Conservation (phyloP, 64 coral and sea anemone genomes). For the Hydrozoanthus tunicans region DNA sequence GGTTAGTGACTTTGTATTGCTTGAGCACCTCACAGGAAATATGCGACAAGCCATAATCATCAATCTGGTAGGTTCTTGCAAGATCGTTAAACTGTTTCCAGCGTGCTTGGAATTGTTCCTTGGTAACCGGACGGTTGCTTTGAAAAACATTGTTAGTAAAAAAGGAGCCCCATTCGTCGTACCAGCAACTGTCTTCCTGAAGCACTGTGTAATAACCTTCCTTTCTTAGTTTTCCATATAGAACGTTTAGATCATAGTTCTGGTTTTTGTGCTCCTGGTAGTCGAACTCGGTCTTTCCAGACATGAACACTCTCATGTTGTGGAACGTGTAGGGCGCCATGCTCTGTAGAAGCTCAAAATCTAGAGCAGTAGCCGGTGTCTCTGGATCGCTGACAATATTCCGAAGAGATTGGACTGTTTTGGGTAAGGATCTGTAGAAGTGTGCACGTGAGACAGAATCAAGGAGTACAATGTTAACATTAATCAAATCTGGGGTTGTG, state of each 20-base stretch:
- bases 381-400: slow-evolving; percentile 71
- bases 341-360: slow-evolving; percentile 89
- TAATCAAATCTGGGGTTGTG: slow-evolving; percentile 54
- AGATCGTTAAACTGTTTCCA: slow-evolving; percentile 69
- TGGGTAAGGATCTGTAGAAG: slow-evolving; percentile 87
- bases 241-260: slow-evolving; percentile 66
- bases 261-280: slow-evolving; percentile 79
- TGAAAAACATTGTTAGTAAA: slow-evolving; percentile 84
- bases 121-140: slow-evolving; percentile 39
- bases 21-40: slow-evolving; percentile 78
- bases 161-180: slow-evolving; percentile 87
- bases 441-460: slow-evolving; percentile 86
- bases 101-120: slow-evolving; percentile 39
- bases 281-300: slow-evolving; percentile 72
- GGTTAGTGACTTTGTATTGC: slow-evolving; percentile 85
- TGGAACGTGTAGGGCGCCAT: slow-evolving; percentile 81
- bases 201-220: slow-evolving; percentile 84
- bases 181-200: slow-evolving; percentile 96
- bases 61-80: slow-evolving; percentile 57
- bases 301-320: slow-evolving; percentile 81
- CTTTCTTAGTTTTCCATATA: slow-evolving; percentile 73
- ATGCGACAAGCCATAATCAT: slow-evolving; percentile 87
- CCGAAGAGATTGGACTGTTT: slow-evolving; percentile 68
- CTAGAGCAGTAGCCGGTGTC: slow-evolving; percentile 64
- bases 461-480: slow-evolving; percentile 79